Percentiles rank a stretch among this genome's conserved stretches.
phyloP scores from a whole-genome alignment of 2,888 invertebrate genomes.

The Ormyrus labotus region DNA sequence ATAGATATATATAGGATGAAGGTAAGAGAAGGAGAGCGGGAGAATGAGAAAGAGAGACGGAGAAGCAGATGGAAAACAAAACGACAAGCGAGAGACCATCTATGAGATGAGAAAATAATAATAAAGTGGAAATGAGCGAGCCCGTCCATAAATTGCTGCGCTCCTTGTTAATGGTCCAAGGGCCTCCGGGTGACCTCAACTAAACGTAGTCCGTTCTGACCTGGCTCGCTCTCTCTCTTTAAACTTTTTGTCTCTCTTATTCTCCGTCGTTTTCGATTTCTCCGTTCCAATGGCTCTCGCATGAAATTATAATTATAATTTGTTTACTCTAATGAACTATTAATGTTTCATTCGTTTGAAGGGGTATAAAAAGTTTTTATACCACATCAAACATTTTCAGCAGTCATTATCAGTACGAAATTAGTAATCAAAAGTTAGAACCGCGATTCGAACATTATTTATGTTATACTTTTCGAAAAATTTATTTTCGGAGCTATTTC shows the following conservation, averaged over 20 bases:
- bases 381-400: too few species aligned
- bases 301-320: too few species aligned
- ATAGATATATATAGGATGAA: neutral
- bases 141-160: conserved; percentile 75
- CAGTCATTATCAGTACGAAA: too few species aligned
- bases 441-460: neutral
- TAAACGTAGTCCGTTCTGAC: conserved; percentile 72
- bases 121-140: conserved; percentile 75
- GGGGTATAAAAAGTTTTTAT: too few species aligned
- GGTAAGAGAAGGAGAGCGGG: conserved; percentile 31
- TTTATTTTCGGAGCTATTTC: too few species aligned
- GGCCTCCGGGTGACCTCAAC: conserved; percentile 73
- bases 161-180: conserved; percentile 75
- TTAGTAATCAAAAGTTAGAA: neutral
- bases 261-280: conserved; percentile 39
- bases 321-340: too few species aligned
- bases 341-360: too few species aligned
- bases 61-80: conserved; percentile 59
- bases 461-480: too few species aligned
- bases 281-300: too few species aligned
- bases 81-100: conserved; percentile 68
- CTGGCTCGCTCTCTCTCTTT: conserved; percentile 63
- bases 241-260: conserved; percentile 53
- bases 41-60: conserved; percentile 55
- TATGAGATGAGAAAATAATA: conserved; percentile 75